Base-by-base conservation (phyloP, 1,140 invertebrate species). In the Drosophila sucinea region DNA sequence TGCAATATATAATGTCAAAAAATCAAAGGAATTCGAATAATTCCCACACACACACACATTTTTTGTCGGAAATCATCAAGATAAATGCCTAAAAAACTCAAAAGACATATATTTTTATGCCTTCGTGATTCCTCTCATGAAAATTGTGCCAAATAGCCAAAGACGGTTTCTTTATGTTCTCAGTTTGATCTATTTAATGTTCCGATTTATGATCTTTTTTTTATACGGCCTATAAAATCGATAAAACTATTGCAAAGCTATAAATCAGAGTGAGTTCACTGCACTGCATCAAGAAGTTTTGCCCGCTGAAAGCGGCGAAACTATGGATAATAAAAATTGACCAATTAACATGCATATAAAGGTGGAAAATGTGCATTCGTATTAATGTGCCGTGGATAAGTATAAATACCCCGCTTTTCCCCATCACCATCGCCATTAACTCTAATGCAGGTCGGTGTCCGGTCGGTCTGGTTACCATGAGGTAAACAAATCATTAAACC, bases 331-430 rank as follows among this genome's bases (percentile, higher is more conserved):
- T 82, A 76, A 85, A 79, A 85, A 87, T 68, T 70, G 67, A 79
- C 79, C 83, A 67, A 82, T 87, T 85, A 69, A 73, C 32, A 67
- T 62, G 65, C 62, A 44, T 7, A 23, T 27, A 51, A 27, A 51
- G 44, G 23, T 27, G 44, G 25, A 25, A 47, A 23, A 7, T 51
- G 40, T 33, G 64, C 51, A 67, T 70, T 70, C 35, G 74, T 81
- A 69, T 86, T 75, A 78, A 85, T 85, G 71, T 82, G 65, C 61
- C 10, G 33, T 51, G 67, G 69, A 71, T 83, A 77, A 84, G 77
- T 73, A 62, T 58, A 66, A 67, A 83, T 57, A 68, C 54, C n/a
- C 60, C 75, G 69, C 72, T 57, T 17, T 17, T 10, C 10, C 8
- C 11, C 7, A 8, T 35, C 33, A 1, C 35, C 11, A 8, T 38